phyloP scores from a whole-genome alignment of 2,113 vertebrate species.

The Setophaga petechia region DNA sequence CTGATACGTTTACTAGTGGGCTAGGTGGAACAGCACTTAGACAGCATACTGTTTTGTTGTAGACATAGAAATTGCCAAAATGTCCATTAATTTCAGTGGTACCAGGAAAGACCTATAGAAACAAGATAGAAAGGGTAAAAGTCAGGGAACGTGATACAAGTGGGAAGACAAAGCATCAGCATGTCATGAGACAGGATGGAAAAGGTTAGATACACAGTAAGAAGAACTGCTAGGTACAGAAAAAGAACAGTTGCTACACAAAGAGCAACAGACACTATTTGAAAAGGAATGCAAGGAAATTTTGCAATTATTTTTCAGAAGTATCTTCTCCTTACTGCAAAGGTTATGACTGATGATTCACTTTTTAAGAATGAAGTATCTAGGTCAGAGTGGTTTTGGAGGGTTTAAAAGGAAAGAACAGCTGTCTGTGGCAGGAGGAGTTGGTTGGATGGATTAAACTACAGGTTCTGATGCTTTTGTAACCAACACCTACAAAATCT shows the following conservation, averaged over 20 bases:
- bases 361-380: neutral
- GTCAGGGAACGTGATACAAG: neutral
- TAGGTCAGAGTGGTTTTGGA: conserved; percentile 27
- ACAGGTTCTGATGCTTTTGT: neutral
- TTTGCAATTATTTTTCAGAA: neutral
- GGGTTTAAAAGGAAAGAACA: conserved; percentile 29
- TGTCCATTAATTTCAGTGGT: neutral
- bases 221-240: neutral
- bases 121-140: neutral
- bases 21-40: conserved; percentile 13
- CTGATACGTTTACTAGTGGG: neutral
- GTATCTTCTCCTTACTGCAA: neutral
- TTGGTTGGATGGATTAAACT: neutral
- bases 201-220: neutral
- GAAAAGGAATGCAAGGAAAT: neutral
- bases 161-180: neutral
- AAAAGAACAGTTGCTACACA: neutral
- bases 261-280: neutral
- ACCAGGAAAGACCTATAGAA: neutral
- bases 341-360: conserved; percentile 15
- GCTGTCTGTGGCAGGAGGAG: neutral
- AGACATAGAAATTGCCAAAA: conserved; percentile 14
- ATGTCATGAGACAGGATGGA: neutral
- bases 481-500: neutral
- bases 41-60: neutral